Evolutionary conservation across 2,113 vertebrate genomes (phyloP).

Genomic region (Halichoerus grypus): DNA sequence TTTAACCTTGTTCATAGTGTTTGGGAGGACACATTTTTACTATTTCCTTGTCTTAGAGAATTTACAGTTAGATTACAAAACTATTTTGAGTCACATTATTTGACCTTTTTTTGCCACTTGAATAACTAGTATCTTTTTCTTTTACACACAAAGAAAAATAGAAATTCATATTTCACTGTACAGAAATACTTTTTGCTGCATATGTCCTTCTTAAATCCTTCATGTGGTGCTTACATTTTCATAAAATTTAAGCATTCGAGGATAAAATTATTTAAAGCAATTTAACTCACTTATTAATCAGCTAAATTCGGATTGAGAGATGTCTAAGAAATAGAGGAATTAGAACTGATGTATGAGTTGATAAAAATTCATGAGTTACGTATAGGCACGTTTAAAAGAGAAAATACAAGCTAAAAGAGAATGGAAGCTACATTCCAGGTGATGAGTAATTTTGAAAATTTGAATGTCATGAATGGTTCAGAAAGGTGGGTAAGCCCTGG

Average conservation of each 20-base stretch:
- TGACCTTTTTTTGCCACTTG: conserved; percentile 3
- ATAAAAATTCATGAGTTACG: conserved; percentile 27
- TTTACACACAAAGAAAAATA: neutral
- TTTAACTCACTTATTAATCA: conserved; percentile 50
- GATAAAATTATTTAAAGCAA: conserved; percentile 42
- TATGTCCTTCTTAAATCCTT: neutral
- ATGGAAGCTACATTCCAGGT: neutral
- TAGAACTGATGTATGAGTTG: conserved; percentile 46
- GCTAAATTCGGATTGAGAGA: conserved; percentile 48
- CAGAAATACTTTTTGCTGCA: neutral
- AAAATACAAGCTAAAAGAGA: conserved; percentile 32
- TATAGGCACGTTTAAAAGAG: conserved; percentile 7
- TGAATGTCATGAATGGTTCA: conserved; percentile 28
- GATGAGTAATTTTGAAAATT: conserved; percentile 56
- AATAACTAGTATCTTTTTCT: conserved; percentile 1
- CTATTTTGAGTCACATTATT: neutral
- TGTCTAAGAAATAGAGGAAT: conserved; percentile 54
- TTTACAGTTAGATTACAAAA: conserved; percentile 16
- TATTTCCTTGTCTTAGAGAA: neutral
- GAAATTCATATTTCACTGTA: conserved; percentile 11
- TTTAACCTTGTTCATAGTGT: conserved; percentile 40
- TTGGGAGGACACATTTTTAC: conserved; percentile 9
- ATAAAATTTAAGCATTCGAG: conserved; percentile 4
- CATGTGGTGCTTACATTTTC: neutral
- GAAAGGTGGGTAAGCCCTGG: conserved; percentile 31